A percentile compares a stretch with the other conserved stretches of the same genome.
These are phyloP conservation scores for Drosophila orosa DNA, from an alignment of 1,140 invertebrate species.

Conservation along the genomic window DNA sequence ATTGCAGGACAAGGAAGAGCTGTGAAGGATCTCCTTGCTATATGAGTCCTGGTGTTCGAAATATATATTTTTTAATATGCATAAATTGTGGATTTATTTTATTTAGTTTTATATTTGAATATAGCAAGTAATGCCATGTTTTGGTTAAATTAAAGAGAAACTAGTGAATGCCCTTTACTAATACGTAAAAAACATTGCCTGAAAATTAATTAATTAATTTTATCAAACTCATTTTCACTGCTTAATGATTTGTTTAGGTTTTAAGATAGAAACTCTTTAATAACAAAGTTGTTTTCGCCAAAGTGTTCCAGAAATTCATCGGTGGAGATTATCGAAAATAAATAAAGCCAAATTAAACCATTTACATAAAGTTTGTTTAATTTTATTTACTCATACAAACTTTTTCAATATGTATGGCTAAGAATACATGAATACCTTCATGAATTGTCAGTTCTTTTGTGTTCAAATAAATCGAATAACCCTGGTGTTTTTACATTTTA, in stretches of 20 bases:
- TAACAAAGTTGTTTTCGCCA: neutral
- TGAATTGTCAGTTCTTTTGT: neutral
- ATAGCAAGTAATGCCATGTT: neutral
- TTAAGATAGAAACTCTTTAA: neutral
- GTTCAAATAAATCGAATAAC: neutral
- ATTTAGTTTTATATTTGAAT: conserved; percentile 25
- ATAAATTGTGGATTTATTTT: conserved; percentile 61
- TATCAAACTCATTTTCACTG: no score
- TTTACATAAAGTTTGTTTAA: neutral
- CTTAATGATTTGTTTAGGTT: no score
- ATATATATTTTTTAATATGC: conserved; percentile 70
- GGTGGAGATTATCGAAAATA: no score
- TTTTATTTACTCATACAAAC: neutral
- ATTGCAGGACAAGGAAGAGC: conserved; percentile 38
- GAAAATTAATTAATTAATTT: no score
- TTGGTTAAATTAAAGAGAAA: no score
- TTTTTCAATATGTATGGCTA: neutral
- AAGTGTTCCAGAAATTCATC: neutral
- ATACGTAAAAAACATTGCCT: no score
- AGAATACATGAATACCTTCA: neutral
- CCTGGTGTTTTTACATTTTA: conserved; percentile 4
- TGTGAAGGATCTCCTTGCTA: conserved; percentile 25
- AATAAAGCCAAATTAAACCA: no score
- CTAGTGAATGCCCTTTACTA: neutral
- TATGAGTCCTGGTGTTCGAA: conserved; percentile 18